Percentiles rank a stretch among this genome's conserved stretches.
phyloP scores from a whole-genome alignment of 2,888 invertebrate genomes.

The Conomelus anceps region DNA sequence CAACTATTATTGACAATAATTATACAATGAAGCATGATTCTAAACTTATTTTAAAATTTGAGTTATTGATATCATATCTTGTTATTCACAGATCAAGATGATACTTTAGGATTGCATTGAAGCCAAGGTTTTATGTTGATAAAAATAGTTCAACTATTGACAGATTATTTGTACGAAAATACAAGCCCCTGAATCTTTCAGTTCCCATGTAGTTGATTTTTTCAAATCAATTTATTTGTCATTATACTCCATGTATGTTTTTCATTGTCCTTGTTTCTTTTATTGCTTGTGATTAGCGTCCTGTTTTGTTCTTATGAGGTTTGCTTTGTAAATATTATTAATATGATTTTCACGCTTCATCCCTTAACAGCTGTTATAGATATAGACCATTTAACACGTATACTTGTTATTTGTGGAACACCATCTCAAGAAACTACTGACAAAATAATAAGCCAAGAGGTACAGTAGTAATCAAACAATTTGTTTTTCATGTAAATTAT shows the following conservation, averaged over 20 bases:
- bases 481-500: not conserved
- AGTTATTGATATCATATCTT: no score
- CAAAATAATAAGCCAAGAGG: constrained; percentile 85
- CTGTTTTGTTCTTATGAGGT: not conserved
- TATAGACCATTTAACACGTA: constrained; percentile 85
- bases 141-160: no score
- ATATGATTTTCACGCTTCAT: constrained; percentile 3
- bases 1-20: no score
- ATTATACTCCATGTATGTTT: not conserved
- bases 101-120: no score
- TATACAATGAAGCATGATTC: no score
- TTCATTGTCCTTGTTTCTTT: not conserved
- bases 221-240: not conserved
- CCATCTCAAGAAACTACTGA: constrained; percentile 73
- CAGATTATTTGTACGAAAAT: no score
- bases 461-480: constrained; percentile 42
- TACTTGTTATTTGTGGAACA: constrained; percentile 79
- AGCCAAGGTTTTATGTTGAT: no score
- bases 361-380: constrained; percentile 49
- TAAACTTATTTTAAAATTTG: no score
- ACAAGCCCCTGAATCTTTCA: no score
- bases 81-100: no score
- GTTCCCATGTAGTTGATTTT: no score
- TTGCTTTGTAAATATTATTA: not conserved
- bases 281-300: not conserved